Evolutionary conservation across 2,113 vertebrate genomes (phyloP).

Genomic region (Sander vitreus): DNA sequence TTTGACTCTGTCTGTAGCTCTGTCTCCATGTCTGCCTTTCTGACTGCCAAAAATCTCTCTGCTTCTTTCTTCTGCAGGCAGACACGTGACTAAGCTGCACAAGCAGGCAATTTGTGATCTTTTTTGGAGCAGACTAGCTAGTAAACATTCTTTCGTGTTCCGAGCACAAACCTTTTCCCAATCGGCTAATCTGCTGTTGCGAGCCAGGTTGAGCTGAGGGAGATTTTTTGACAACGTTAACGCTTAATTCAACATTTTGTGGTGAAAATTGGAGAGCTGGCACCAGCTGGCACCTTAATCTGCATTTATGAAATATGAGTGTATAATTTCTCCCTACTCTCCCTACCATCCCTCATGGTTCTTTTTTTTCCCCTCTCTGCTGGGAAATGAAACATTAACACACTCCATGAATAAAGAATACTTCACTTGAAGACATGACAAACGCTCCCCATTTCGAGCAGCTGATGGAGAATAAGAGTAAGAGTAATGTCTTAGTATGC

Average conservation of each 20-base stretch:
- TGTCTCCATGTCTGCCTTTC: constrained; percentile 16
- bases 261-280: constrained; percentile 43
- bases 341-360: constrained; percentile 15
- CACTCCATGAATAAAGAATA: constrained; percentile 76
- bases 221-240: constrained; percentile 54
- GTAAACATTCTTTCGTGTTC: constrained; percentile 58
- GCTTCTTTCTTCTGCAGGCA: constrained; percentile 4
- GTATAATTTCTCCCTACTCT: constrained; percentile 19
- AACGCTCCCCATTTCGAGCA: constrained; percentile 35
- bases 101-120: constrained; percentile 57
- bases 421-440: constrained; percentile 61
- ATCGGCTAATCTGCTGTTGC: constrained; percentile 40
- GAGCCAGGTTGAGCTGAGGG: constrained; percentile 28
- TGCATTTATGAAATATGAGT: constrained; percentile 65
- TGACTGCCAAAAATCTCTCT: constrained; percentile 12
- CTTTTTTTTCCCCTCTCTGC: constrained; percentile 43
- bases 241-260: constrained; percentile 41
- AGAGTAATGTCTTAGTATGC: constrained; percentile 27
- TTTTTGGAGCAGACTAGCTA: constrained; percentile 36
- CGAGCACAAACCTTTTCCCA: constrained; percentile 43
- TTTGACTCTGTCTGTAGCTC: constrained; percentile 33
- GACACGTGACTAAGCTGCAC: constrained; percentile 46
- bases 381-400: constrained; percentile 74
- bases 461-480: constrained; percentile 44
- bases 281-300: constrained; percentile 68